Percentiles rank a stretch among this genome's conserved stretches.
These are phyloP conservation scores for Ecliptopera silaceata DNA, from an alignment of 2,888 invertebrate genomes.

Conservation along the genomic window DNA sequence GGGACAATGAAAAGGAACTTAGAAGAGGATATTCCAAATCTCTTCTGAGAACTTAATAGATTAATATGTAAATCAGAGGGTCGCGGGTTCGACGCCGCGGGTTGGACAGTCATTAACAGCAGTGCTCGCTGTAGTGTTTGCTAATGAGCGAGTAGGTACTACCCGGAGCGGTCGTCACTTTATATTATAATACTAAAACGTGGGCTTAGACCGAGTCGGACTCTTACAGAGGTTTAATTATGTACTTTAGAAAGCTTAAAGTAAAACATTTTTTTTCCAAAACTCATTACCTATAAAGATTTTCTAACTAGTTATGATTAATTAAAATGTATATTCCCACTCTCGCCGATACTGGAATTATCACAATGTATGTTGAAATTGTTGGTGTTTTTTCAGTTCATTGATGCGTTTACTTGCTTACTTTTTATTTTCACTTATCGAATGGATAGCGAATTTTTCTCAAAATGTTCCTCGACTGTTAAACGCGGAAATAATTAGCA, in stretches of 20 bases:
- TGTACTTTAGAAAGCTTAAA: background rate
- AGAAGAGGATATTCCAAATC: constrained; percentile 18
- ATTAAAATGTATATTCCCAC: too few species aligned
- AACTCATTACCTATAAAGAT: too few species aligned
- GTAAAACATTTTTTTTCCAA: too few species aligned
- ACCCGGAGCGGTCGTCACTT: background rate
- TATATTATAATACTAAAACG: background rate
- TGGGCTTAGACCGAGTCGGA: background rate
- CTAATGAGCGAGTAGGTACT: constrained; percentile 6
- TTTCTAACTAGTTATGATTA: too few species aligned
- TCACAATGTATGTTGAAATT: too few species aligned
- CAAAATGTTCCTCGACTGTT: too few species aligned
- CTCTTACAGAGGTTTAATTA: background rate
- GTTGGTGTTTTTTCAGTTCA: too few species aligned
- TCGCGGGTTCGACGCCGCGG: constrained; percentile 20
- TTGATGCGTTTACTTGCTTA: too few species aligned
- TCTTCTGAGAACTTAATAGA: constrained; percentile 22
- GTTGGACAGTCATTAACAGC: constrained; percentile 14
- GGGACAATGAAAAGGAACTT: constrained; percentile 18
- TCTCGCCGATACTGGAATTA: too few species aligned
- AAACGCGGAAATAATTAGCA: background rate
- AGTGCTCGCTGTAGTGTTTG: constrained; percentile 6
- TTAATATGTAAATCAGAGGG: constrained; percentile 28
- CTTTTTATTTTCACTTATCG: too few species aligned
- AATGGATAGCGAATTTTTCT: too few species aligned